phyloP scores from a whole-genome alignment of 2,888 invertebrate genomes.

The Amphipyra berbera region DNA sequence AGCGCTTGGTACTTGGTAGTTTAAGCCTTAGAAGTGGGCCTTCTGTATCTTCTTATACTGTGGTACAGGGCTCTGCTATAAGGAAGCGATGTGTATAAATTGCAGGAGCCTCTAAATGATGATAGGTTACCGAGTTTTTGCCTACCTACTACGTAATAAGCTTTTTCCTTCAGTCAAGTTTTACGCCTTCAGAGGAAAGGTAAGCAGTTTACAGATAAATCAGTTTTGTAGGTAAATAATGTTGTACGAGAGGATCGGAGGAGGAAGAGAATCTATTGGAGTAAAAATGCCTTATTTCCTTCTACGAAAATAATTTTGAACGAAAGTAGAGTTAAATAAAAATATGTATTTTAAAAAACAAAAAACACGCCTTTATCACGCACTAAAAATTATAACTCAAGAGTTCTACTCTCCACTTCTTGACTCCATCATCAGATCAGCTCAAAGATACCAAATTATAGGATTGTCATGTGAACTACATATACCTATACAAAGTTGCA shows the following conservation, averaged over 20 bases:
- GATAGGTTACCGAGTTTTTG: conserved; percentile 50
- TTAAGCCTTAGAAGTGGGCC: background rate
- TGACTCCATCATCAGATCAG: too few relatives aligned
- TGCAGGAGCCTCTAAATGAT: conserved; percentile 46
- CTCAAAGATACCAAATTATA: too few relatives aligned
- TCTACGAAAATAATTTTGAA: too few relatives aligned
- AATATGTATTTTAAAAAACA: too few relatives aligned
- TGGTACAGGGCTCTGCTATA: conserved; percentile 20
- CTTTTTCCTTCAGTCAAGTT: conserved; percentile 47
- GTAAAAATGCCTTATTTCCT: conserved; percentile 4
- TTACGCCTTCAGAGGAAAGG: conserved; percentile 36
- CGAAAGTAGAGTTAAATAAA: too few relatives aligned
- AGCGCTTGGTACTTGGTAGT: too few relatives aligned
- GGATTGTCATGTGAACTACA: too few relatives aligned
- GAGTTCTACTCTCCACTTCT: too few relatives aligned
- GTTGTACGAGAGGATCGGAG: conserved; percentile 20
- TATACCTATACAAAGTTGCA: too few relatives aligned
- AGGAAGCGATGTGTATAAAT: conserved; percentile 53
- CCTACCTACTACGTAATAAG: conserved; percentile 53
- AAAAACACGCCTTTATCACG: too few relatives aligned
- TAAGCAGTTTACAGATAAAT: conserved; percentile 54
- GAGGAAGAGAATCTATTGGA: conserved; percentile 35
- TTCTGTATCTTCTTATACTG: conserved; percentile 5
- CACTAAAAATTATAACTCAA: too few relatives aligned
- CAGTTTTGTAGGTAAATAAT: conserved; percentile 47